phyloP scores from a whole-genome alignment of 2,113 vertebrate species.

The Tiliqua scincoides region DNA sequence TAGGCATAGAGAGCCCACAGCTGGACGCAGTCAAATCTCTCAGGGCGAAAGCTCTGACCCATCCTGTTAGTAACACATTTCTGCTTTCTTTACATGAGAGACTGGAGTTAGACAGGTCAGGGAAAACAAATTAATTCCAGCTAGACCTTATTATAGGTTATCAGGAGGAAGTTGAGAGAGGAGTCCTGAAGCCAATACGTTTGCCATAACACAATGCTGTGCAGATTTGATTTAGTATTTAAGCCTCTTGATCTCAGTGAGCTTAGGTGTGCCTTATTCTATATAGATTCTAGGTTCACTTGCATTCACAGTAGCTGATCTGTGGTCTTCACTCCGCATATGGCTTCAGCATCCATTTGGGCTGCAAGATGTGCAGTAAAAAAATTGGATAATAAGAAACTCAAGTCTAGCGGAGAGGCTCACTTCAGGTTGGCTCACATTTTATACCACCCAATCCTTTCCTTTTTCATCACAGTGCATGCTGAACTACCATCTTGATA shows the following conservation, averaged over 20 bases:
- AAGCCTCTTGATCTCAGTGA: neutral
- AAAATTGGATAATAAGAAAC: constrained; percentile 24
- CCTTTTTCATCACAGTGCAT: neutral
- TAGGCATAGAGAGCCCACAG: neutral
- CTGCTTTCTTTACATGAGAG: neutral
- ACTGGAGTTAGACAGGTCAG: neutral
- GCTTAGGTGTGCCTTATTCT: neutral
- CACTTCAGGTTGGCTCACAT: constrained; percentile 12
- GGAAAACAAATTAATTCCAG: neutral
- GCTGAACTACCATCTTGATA: constrained; percentile 23
- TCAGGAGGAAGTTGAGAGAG: neutral
- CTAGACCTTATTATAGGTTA: neutral
- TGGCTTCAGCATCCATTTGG: constrained; percentile 51
- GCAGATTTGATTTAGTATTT: neutral
- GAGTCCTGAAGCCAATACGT: constrained; percentile 45
- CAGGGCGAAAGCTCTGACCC: neutral
- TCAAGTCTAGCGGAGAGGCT: constrained; percentile 4
- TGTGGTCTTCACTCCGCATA: constrained; percentile 39
- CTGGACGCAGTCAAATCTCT: constrained; percentile 32
- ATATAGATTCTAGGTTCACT: neutral
- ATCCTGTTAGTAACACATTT: neutral
- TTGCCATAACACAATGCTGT: constrained; percentile 33
- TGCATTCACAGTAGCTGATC: constrained; percentile 41
- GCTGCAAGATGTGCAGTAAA: constrained; percentile 1
- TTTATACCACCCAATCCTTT: constrained; percentile 7